These are phyloP conservation scores for Andrena cerasifolii DNA, from an alignment of 1,140 invertebrate genomes.

Conservation along the genomic window DNA sequence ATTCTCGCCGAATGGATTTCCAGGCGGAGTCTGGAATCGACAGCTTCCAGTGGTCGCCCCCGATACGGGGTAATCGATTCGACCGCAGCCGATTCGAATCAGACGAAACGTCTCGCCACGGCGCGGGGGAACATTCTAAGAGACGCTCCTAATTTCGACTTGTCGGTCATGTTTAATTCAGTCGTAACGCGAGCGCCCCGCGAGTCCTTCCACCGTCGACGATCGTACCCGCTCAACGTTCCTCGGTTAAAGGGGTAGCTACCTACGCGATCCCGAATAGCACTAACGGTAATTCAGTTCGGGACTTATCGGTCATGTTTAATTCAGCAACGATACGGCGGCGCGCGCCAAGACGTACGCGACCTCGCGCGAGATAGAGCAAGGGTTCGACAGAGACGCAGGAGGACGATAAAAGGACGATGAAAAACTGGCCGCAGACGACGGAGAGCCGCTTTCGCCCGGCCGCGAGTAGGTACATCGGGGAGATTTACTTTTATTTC, in stretches of 20 bases:
- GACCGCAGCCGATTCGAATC: conserved; percentile 21
- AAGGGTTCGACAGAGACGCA: not conserved
- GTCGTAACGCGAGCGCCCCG: conserved; percentile 43
- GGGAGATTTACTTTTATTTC: conserved; percentile 36
- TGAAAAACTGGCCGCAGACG: not conserved
- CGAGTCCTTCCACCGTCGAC: conserved; percentile 38
- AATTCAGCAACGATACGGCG: conserved; percentile 49
- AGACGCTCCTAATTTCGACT: conserved; percentile 43
- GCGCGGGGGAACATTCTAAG: conserved; percentile 17
- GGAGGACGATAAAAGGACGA: not conserved
- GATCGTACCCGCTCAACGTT: conserved; percentile 21
- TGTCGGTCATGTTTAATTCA: conserved; percentile 65
- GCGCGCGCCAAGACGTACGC: not conserved
- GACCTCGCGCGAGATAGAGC: not conserved
- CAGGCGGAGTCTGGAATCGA: conserved; percentile 56
- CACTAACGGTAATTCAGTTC: conserved; percentile 45
- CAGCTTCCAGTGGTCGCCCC: conserved; percentile 43
- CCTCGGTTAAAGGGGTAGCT: not conserved
- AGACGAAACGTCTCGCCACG: conserved; percentile 13
- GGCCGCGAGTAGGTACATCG: too few relatives aligned
- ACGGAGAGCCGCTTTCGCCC: too few relatives aligned
- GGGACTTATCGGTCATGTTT: conserved; percentile 64
- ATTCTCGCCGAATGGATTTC: conserved; percentile 57
- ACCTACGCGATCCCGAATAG: conserved; percentile 12
- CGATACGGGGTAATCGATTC: conserved; percentile 58